Percentiles rank a stretch among this genome's conserved stretches.
Evolutionary conservation across 2,888 invertebrate species (phyloP).

Genomic region (Nomada hirtipes): DNA sequence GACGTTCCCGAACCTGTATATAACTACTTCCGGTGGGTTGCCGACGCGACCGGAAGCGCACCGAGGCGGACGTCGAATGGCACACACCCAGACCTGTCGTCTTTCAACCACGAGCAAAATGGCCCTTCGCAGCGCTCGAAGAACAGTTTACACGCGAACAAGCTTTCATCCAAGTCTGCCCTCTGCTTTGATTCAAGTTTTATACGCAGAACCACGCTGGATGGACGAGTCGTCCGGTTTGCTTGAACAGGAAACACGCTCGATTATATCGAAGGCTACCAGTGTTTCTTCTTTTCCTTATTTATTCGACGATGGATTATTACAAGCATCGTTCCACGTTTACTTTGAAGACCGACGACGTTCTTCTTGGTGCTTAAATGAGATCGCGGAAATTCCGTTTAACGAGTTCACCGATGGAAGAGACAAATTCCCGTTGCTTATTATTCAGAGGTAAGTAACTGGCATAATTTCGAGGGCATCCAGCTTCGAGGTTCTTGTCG

Average conservation of each 20-base stretch:
- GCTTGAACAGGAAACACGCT: neutral
- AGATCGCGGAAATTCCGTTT: constrained; percentile 4
- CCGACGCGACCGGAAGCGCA: constrained; percentile 13
- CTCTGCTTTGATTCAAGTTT: constrained; percentile 41
- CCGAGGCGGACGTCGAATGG: constrained; percentile 19
- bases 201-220: neutral
- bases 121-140: neutral
- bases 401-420: neutral
- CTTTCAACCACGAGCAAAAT: constrained; percentile 33
- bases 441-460: constrained; percentile 8
- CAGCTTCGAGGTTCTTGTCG: neutral
- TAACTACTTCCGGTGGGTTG: constrained; percentile 43
- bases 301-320: constrained; percentile 3
- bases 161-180: constrained; percentile 32
- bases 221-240: neutral
- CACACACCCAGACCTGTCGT: neutral
- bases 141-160: constrained; percentile 31
- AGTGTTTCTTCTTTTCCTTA: neutral
- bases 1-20: neutral
- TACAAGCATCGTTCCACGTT: constrained; percentile 9
- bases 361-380: neutral
- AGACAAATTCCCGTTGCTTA: neutral
- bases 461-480: neutral
- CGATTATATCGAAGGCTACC: neutral
- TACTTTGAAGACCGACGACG: neutral